Conservation (phyloP, 1,140 invertebrate species). For the Nomia melanderi region DNA sequence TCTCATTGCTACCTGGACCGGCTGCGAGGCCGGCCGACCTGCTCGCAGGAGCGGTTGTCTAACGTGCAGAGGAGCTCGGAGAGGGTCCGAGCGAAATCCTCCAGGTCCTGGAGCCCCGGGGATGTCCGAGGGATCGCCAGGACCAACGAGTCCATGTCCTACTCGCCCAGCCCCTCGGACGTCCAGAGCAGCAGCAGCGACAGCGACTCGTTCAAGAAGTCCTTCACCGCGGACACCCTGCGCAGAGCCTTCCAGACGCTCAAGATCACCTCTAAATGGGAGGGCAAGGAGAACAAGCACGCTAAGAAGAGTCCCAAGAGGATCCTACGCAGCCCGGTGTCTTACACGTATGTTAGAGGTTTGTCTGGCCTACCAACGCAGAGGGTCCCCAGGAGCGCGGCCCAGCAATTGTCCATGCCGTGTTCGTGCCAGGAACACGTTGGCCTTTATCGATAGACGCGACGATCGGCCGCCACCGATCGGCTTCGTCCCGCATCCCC, state of each 20-base stretch:
- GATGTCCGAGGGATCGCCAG: conserved; percentile 49
- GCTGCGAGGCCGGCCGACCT: conserved; percentile 58
- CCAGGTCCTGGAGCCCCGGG: conserved; percentile 74
- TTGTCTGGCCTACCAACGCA: conserved; percentile 90
- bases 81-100: conserved; percentile 62
- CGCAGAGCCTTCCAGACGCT: conserved; percentile 87
- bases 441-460: conserved; percentile 61
- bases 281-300: conserved; percentile 70
- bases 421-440: conserved; percentile 69
- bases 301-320: conserved; percentile 84
- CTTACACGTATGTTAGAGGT: conserved; percentile 89
- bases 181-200: conserved; percentile 77
- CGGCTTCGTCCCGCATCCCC: not conserved
- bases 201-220: conserved; percentile 81
- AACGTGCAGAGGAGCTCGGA: conserved; percentile 59
- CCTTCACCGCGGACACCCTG: conserved; percentile 85
- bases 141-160: conserved; percentile 61
- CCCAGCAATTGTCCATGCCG: conserved; percentile 56
- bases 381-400: conserved; percentile 84
- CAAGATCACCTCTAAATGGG: conserved; percentile 83
- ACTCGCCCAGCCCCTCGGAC: conserved; percentile 73
- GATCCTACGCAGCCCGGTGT: conserved; percentile 87
- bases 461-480: not conserved
- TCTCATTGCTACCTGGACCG: conserved; percentile 65
- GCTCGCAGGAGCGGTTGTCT: conserved; percentile 67